A percentile compares a stretch with the other conserved stretches of the same genome.
Evolutionary conservation across 1,140 invertebrate genomes (phyloP).

Genomic region (Pogonus chalceus): DNA sequence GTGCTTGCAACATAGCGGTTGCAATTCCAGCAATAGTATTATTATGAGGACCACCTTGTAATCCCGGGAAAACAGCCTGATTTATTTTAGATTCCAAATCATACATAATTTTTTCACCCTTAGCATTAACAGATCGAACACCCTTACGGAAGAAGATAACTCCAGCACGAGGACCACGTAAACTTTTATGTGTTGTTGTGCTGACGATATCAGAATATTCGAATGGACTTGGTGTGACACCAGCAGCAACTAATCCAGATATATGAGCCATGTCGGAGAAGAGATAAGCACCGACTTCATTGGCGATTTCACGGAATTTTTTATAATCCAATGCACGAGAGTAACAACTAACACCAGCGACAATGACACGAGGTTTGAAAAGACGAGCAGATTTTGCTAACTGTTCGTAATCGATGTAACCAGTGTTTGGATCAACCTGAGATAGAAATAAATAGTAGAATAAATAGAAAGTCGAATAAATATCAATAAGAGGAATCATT

Average conservation of each 20-base stretch:
- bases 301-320: slow-evolving; percentile 78
- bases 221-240: slow-evolving; percentile 82
- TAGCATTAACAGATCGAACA: slow-evolving; percentile 55
- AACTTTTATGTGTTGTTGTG: slow-evolving; percentile 93
- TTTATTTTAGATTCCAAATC: slow-evolving; percentile 84
- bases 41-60: slow-evolving; percentile 90
- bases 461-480: slow-evolving; percentile 35
- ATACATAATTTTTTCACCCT: slow-evolving; percentile 73
- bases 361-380: slow-evolving; percentile 88
- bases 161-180: slow-evolving; percentile 82
- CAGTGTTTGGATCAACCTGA: slow-evolving; percentile 65
- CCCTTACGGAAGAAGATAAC: slow-evolving; percentile 88
- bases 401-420: slow-evolving; percentile 90
- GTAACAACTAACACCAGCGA: slow-evolving; percentile 89
- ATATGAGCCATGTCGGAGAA: slow-evolving; percentile 95
- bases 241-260: slow-evolving; percentile 82
- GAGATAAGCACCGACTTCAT: slow-evolving; percentile 77
- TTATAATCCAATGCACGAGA: slow-evolving; percentile 79
- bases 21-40: slow-evolving; percentile 85
- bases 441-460: slow-evolving; percentile 11
- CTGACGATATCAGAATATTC: slow-evolving; percentile 89
- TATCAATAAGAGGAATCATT: no score
- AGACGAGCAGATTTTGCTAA: slow-evolving; percentile 70
- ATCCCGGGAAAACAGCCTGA: slow-evolving; percentile 85
- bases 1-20: slow-evolving; percentile 80